Evolutionary conservation across 2,797 vertebrate genomes (phyloP), one percentile per base, ranked within the genome.

Genomic region (Anas bahamensis): DNA sequence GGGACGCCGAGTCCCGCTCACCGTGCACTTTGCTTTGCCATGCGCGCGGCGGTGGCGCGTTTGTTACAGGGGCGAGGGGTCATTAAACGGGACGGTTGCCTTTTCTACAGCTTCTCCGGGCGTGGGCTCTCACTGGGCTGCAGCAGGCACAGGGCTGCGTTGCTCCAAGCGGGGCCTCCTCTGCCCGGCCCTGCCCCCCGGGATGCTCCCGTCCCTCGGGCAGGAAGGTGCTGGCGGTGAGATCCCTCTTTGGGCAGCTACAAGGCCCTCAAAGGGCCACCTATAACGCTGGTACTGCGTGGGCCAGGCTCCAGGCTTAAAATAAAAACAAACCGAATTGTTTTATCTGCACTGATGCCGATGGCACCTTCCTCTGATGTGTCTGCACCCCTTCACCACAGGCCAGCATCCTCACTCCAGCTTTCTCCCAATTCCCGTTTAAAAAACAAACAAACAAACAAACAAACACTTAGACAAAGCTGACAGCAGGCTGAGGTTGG

Each of bases 11-110:
- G 90, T 56, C 90, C 71, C 1, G 8, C 91, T 95, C 84, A 72
- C 95, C 18, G 52, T 93, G 96, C 96, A 88, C 95, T 97, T 93
- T 92, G 96, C 96, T 97, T 96, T 72, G 89, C 91, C 61, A 29
- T 60, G 4, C 3, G 31, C 66, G 5, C 3, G 4, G 64, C 12
- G 6, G 76, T 10, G 22, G 69, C 1, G 50, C 26, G 29, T 94
- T 93, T 93, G 56, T 95, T 88, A 91, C 13, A 35, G 91, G 86
- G 83, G 74, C 10, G 2, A 95, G 33, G 87, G 89, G 31, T 78
- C 89, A 97, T 97, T 97, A 97, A 97, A 97, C 11, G 77, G 93
- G 92, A 94, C 83, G 24, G 13, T 64, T 88, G 61, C 88, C 79
- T 97, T 97, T 97, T 97, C 83, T 95, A 97, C 86, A 80, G 78